Conservation (phyloP, 2,888 invertebrate species). For the Tachina lurida region DNA sequence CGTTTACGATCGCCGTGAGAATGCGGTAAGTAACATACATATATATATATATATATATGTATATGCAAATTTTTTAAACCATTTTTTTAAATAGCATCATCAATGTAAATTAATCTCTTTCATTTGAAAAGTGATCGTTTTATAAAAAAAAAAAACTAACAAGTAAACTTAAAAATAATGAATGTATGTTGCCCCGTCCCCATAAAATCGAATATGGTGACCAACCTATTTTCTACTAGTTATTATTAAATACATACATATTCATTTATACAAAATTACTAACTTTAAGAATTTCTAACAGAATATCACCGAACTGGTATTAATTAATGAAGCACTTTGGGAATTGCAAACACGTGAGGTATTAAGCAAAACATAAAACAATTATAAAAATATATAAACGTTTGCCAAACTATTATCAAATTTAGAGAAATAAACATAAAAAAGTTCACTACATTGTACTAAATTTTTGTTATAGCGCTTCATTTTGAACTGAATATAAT, state of each 20-base stretch:
- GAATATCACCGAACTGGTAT: slow-evolving; percentile 98
- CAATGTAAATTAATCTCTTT: slow-evolving; percentile 49
- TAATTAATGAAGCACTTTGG: slow-evolving; percentile 97
- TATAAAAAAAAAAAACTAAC: not conserved
- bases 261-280: slow-evolving; percentile 82
- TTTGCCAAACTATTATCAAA: slow-evolving; percentile 73
- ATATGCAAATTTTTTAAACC: not conserved
- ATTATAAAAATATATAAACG: slow-evolving; percentile 61
- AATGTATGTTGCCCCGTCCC: slow-evolving; percentile 33
- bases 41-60: accelerated
- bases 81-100: slow-evolving; percentile 8
- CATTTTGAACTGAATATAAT: slow-evolving; percentile 49
- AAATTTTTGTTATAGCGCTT: slow-evolving; percentile 76
- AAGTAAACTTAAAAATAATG: slow-evolving; percentile 16
- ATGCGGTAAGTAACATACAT: slow-evolving; percentile 87
- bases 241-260: slow-evolving; percentile 77
- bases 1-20: slow-evolving; percentile 93
- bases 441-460: slow-evolving; percentile 75
- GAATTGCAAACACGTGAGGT: slow-evolving; percentile 96
- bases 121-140: slow-evolving; percentile 47
- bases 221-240: slow-evolving; percentile 47
- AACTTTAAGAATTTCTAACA: slow-evolving; percentile 84
- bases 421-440: slow-evolving; percentile 61
- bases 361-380: slow-evolving; percentile 81
- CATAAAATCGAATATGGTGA: slow-evolving; percentile 38